Base-by-base conservation (phyloP, 2,797 vertebrate species). In the Heliangelus exortis region DNA sequence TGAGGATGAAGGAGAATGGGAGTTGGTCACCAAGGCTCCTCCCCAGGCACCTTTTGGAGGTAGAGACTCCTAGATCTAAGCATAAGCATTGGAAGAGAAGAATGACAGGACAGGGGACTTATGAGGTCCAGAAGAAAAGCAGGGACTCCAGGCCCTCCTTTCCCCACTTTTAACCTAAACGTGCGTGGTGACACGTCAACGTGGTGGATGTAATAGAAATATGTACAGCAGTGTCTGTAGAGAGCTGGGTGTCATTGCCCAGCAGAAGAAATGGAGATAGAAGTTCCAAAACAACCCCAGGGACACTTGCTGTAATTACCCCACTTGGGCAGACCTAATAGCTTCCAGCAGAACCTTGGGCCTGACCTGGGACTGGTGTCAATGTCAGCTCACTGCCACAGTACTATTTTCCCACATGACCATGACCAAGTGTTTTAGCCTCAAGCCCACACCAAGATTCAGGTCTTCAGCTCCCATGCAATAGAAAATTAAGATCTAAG, bases 401-500 rank as follows among this genome's bases (percentile, higher is more conserved):
- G 15, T 20, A n/a, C 4, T 47, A 2, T 29, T 65, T 31, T 58
- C 19, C 50, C 1, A 0, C 6, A 20, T 39, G 61, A 58, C 50
- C 57, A 62, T 0, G 0, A 9, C n/a, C 59, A 67, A 69, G 47
- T 9, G 25, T 59, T 57, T 33, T 47, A 63, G n/a, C 4, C 50
- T 66, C 25, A 18, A 88, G 9, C 23, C 36, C 12, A 39, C 17
- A 20, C 36, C 0, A 10, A 61, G 48, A 68, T 51, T 65, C 62
- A 48, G 20, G 34, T 54, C 15, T 65, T 55, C n/a, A 72, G 3
- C 9, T 81, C 43, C 54, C n/a, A 28, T 43, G 54, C 14, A 65
- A 47, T 5, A 86, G 65, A 54, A 78, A 93, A 92, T 75, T 16
- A 81, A 82, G 58, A 86, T 48, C 73, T 90, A 73, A 89, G 31